These are phyloP conservation scores for Pandemis cinnamomeana DNA, from an alignment of 2,888 invertebrate species.

Conservation along the genomic window DNA sequence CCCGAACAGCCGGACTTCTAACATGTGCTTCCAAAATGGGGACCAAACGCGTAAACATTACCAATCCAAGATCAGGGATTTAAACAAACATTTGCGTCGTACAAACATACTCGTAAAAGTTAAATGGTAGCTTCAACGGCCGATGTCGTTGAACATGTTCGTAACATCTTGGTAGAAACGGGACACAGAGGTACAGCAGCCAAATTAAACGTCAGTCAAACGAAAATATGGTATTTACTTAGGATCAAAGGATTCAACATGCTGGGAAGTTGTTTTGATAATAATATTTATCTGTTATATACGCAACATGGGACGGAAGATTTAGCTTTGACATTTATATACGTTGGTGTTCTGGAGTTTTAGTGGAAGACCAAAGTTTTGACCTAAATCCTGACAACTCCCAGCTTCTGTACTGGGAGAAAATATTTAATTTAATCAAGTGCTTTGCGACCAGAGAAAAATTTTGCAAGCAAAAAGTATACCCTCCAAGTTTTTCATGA, in stretches of 20 bases:
- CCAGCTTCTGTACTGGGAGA: not conserved
- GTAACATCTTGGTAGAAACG: slow-evolving; percentile 13
- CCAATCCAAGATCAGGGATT: slow-evolving; percentile 61
- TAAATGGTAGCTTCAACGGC: not conserved
- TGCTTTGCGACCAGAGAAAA: not conserved
- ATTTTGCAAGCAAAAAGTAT: too few relatives aligned
- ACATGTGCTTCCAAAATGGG: slow-evolving; percentile 74
- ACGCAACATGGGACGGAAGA: not conserved
- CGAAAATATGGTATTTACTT: slow-evolving; percentile 22
- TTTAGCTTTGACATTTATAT: not conserved
- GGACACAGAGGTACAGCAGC: slow-evolving; percentile 6
- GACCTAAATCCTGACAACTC: not conserved
- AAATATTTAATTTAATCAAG: not conserved
- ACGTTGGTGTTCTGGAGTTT: not conserved
- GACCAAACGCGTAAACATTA: slow-evolving; percentile 60
- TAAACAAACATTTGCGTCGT: slow-evolving; percentile 35
- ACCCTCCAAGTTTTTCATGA: too few relatives aligned
- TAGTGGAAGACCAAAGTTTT: not conserved
- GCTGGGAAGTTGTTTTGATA: slow-evolving; percentile 22
- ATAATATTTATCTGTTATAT: slow-evolving; percentile 21
- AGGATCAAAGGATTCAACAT: slow-evolving; percentile 34
- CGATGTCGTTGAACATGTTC: not conserved
- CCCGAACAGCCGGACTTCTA: slow-evolving; percentile 77
- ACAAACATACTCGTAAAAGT: not conserved
- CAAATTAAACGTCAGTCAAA: slow-evolving; percentile 25